These are phyloP conservation scores for Hydrozoanthus tunicans DNA, from an alignment of 64 coral and sea anemone genomes.

Conservation along the genomic window DNA sequence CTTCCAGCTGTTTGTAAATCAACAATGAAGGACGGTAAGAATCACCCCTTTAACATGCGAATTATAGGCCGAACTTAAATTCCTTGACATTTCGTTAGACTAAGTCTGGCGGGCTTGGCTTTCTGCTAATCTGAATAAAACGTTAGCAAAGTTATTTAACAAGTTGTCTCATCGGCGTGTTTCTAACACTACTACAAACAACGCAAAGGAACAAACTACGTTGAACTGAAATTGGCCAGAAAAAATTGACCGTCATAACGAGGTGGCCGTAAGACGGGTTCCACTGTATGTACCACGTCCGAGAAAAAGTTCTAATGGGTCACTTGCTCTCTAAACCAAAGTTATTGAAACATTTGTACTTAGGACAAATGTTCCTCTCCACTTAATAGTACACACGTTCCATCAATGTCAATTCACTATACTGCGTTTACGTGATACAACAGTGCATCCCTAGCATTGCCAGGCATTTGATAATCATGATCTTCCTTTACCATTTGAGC, in stretches of 20 bases:
- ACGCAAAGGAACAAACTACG: not conserved
- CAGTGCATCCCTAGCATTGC: constrained; percentile 7
- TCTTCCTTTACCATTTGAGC: constrained; percentile 38
- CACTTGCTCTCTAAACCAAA: not conserved
- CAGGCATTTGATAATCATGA: constrained; percentile 30
- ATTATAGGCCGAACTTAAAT: not conserved
- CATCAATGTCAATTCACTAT: not conserved
- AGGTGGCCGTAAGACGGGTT: too few species aligned
- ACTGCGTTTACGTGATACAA: constrained; percentile 11
- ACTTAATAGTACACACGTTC: not conserved
- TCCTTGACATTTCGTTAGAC: not conserved
- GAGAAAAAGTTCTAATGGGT: not conserved
- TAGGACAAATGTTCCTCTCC: not conserved
- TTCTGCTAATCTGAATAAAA: not conserved
- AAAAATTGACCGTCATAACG: not conserved
- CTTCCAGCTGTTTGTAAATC: not conserved
- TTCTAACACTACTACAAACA: not conserved
- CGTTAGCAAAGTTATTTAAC: too few species aligned
- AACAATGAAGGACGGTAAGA: not conserved
- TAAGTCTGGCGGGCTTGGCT: not conserved
- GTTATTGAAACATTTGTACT: constrained; percentile 13
- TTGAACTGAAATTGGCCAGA: not conserved
- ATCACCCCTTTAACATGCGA: not conserved
- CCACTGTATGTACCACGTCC: not conserved
- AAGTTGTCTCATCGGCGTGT: not conserved